Evolutionary conservation across 2,113 vertebrate species (phyloP).

Genomic region (Phaethornis superciliosus): DNA sequence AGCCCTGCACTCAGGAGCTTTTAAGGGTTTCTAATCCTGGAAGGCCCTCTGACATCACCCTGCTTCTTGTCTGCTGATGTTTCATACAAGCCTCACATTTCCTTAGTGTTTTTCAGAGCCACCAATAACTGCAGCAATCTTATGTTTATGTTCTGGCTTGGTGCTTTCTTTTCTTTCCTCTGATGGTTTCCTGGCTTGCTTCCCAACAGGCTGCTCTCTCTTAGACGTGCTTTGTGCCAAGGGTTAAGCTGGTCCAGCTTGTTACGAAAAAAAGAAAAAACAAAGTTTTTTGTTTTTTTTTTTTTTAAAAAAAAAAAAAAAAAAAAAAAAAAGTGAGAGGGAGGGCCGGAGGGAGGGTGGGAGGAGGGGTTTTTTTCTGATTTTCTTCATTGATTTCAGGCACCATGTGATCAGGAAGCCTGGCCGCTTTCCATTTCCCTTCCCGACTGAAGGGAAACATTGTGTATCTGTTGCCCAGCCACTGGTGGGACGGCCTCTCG

Average conservation of each 20-base stretch:
- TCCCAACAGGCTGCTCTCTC: slow-evolving; percentile 73
- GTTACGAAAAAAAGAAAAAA: background rate
- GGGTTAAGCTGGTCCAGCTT: slow-evolving; percentile 75
- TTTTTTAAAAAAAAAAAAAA: too few species aligned
- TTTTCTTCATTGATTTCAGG: slow-evolving; percentile 81
- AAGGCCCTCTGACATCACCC: slow-evolving; percentile 89
- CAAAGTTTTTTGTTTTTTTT: too few species aligned
- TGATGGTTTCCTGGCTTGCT: slow-evolving; percentile 73
- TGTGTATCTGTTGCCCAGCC: slow-evolving; percentile 78
- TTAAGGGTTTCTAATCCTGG: slow-evolving; percentile 99
- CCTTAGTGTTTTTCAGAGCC: slow-evolving; percentile 83
- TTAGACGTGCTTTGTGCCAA: slow-evolving; percentile 61
- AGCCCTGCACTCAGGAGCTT: slow-evolving; percentile 77
- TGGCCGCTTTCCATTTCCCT: slow-evolving; percentile 94
- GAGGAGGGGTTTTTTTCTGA: slow-evolving; percentile 6
- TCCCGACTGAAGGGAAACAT: slow-evolving; percentile 94
- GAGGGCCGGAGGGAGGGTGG: background rate
- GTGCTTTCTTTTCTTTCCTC: slow-evolving; percentile 55
- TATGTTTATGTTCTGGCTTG: slow-evolving; percentile 81
- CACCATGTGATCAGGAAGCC: slow-evolving; percentile 95
- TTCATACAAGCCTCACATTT: slow-evolving; percentile 89
- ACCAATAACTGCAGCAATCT: slow-evolving; percentile 81
- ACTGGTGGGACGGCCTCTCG: slow-evolving; percentile 83
- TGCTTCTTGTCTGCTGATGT: slow-evolving; percentile 85
- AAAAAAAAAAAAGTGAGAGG: background rate